A percentile compares a stretch with the other conserved stretches of the same genome.
Conservation (phyloP, 2,113 vertebrate species). For the Dasyurus viverrinus region DNA sequence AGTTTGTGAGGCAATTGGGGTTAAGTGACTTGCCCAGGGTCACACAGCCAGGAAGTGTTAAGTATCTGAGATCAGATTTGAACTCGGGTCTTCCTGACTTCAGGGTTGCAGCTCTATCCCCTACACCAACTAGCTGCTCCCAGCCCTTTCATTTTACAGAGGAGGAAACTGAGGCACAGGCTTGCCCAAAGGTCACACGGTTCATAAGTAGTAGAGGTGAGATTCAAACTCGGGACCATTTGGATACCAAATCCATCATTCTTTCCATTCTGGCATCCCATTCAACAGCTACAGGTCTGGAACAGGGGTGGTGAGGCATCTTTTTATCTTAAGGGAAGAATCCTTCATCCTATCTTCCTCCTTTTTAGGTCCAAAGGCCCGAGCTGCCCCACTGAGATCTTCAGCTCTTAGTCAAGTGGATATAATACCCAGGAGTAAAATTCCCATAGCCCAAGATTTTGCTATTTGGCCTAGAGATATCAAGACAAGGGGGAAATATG, state of each 20-base stretch:
- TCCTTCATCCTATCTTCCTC: not conserved
- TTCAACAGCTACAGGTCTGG: not conserved
- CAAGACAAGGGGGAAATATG: not conserved
- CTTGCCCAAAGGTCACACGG: not conserved
- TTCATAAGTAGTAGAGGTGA: not conserved
- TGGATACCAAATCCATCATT: not conserved
- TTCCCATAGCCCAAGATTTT: not conserved
- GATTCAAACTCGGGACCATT: not conserved
- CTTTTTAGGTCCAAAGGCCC: not conserved
- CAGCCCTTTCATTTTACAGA: not conserved
- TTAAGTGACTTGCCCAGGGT: too few species aligned
- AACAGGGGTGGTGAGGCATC: not conserved
- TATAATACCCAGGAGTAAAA: not conserved
- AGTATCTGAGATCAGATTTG: too few species aligned
- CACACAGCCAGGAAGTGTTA: too few species aligned
- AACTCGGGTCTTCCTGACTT: too few species aligned
- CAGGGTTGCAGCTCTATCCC: too few species aligned
- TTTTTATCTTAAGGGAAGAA: not conserved
- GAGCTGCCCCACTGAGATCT: not conserved
- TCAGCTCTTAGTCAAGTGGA: not conserved
- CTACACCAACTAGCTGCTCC: too few species aligned
- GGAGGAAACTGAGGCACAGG: not conserved
- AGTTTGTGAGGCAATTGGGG: too few species aligned
- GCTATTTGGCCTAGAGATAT: not conserved
- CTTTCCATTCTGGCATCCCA: not conserved